phyloP scores from a whole-genome alignment of 2,797 vertebrate species.

The Zenarchopterus dispar region DNA sequence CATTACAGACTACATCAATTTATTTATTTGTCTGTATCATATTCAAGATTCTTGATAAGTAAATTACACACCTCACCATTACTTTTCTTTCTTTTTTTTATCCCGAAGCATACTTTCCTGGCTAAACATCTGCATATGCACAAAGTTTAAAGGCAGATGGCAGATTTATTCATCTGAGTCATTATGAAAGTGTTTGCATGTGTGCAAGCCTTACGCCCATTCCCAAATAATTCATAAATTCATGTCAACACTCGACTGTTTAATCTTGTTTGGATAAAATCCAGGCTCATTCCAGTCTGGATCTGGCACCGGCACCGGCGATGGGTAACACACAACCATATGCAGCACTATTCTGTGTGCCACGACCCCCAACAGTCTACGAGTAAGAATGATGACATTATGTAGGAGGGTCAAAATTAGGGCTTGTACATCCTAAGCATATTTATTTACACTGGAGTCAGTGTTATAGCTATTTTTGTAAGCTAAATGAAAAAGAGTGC shows the following conservation, averaged over 20 bases:
- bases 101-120: neutral
- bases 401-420: constrained; percentile 39
- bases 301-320: constrained; percentile 34
- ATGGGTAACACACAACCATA: constrained; percentile 33
- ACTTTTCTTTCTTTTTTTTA: neutral
- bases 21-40: constrained; percentile 22
- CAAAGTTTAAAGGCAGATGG: constrained; percentile 21
- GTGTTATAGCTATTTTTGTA: neutral
- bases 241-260: constrained; percentile 59
- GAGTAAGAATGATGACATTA: constrained; percentile 45
- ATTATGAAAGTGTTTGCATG: constrained; percentile 54
- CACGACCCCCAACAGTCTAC: constrained; percentile 23
- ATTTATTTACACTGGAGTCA: constrained; percentile 25
- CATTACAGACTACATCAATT: constrained; percentile 3
- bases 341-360: constrained; percentile 9
- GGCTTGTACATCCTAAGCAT: neutral
- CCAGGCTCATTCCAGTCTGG: constrained; percentile 57
- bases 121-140: constrained; percentile 42
- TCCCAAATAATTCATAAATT: constrained; percentile 55
- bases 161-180: constrained; percentile 48
- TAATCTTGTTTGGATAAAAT: constrained; percentile 68
- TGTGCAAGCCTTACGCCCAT: constrained; percentile 26
- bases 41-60: constrained; percentile 18
- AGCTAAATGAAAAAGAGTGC: too few species aligned
- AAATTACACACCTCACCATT: constrained; percentile 11